These are phyloP conservation scores for Scleropages formosus DNA, from an alignment of 2,797 vertebrate genomes.

Conservation along the genomic window DNA sequence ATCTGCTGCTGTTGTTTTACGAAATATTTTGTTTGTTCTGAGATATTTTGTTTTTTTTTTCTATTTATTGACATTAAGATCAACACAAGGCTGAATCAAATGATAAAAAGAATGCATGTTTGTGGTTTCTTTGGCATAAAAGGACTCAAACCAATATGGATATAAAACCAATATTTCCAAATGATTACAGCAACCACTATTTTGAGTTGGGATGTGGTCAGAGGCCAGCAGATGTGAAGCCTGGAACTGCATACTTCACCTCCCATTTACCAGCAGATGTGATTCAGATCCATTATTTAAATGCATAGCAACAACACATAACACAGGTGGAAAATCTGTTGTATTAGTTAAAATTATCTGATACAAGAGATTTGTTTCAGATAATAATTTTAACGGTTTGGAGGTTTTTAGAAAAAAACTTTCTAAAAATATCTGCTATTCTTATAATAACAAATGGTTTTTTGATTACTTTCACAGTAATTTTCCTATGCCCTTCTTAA, in stretches of 20 bases:
- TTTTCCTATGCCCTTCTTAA: no score
- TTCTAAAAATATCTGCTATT: no score
- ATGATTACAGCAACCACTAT: slow-evolving; percentile 83
- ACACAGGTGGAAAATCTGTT: no score
- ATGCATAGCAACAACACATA: no score
- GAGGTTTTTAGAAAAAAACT: no score
- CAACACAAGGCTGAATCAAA: slow-evolving; percentile 85
- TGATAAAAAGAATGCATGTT: slow-evolving; percentile 75
- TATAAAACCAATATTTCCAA: slow-evolving; percentile 88
- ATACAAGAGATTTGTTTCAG: no score
- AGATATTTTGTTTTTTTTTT: slow-evolving; percentile 70
- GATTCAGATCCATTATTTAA: slow-evolving; percentile 64
- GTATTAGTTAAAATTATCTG: no score
- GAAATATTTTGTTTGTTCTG: slow-evolving; percentile 70
- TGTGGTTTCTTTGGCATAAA: slow-evolving; percentile 82
- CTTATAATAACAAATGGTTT: no score
- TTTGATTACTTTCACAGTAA: no score
- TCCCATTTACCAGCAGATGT: slow-evolving; percentile 85
- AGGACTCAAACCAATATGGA: slow-evolving; percentile 82
- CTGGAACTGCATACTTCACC: slow-evolving; percentile 77
- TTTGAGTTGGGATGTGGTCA: slow-evolving; percentile 79
- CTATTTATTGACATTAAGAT: slow-evolving; percentile 84
- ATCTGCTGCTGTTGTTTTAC: slow-evolving; percentile 90
- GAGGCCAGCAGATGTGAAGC: slow-evolving; percentile 80
- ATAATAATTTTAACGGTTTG: no score